Percentiles rank a stretch among this genome's conserved stretches.
phyloP scores from a whole-genome alignment of 2,113 vertebrate genomes.

The Turnix velox region DNA sequence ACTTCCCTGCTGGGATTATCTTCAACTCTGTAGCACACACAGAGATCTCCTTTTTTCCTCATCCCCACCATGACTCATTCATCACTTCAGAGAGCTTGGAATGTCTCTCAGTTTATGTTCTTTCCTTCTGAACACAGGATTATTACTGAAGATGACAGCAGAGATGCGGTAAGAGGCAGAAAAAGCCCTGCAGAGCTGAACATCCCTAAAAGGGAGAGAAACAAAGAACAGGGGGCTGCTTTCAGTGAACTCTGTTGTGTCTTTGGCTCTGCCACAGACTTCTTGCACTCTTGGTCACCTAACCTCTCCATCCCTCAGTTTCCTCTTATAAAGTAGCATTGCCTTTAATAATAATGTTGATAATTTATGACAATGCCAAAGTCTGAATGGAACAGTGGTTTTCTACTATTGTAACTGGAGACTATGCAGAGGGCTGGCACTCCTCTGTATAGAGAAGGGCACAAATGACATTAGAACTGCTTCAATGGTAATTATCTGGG shows the following conservation, averaged over 20 bases:
- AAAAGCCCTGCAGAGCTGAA: not conserved
- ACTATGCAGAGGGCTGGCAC: not conserved
- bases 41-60: not conserved
- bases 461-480: rapidly evolving
- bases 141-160: not conserved
- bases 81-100: not conserved
- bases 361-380: not conserved
- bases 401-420: not conserved
- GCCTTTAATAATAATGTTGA: not conserved
- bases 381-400: not conserved
- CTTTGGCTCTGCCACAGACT: not conserved
- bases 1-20: not conserved
- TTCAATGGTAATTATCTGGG: not conserved
- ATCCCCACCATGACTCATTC: not conserved
- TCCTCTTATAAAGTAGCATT: not conserved
- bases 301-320: not conserved
- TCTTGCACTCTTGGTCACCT: not conserved
- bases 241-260: not conserved
- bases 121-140: not conserved
- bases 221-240: not conserved
- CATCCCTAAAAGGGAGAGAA: not conserved
- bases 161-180: not conserved
- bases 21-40: not conserved
- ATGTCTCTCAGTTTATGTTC: not conserved
- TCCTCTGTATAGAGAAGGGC: not conserved